Conservation (phyloP, 53 echinoderm and acorn worm genomes). For the Stichopus horrens region DNA sequence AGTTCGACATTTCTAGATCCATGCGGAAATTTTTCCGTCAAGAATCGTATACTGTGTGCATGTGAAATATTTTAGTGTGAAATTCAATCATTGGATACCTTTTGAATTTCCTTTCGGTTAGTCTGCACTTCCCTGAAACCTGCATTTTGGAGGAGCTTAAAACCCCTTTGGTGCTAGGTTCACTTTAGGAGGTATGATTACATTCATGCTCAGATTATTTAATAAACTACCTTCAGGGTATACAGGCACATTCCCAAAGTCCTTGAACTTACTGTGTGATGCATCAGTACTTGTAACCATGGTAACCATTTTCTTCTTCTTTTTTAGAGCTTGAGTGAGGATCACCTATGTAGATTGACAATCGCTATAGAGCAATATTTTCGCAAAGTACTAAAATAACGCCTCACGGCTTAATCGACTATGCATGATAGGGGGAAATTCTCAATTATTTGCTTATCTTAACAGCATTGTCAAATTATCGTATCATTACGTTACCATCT, state of each 20-base stretch:
- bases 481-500: background rate
- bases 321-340: background rate
- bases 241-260: background rate
- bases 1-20: too few species aligned
- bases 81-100: too few species aligned
- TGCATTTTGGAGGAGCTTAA: background rate
- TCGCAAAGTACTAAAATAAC: background rate
- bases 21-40: too few species aligned
- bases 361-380: background rate
- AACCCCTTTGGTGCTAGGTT: background rate
- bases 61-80: too few species aligned
- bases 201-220: background rate
- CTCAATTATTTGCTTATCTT: background rate
- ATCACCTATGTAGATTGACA: background rate
- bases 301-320: background rate
- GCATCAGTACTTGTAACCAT: conserved; percentile 4
- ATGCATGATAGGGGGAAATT: background rate
- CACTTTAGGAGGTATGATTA: background rate
- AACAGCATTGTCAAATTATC: background rate
- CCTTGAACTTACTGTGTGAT: conserved; percentile 1
- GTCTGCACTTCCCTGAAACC: too few species aligned
- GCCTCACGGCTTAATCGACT: background rate
- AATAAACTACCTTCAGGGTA: background rate
- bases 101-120: too few species aligned
- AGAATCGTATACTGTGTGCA: too few species aligned